These are phyloP conservation scores for Halyomorpha halys DNA, from an alignment of 1,140 invertebrate genomes.

Conservation along the genomic window DNA sequence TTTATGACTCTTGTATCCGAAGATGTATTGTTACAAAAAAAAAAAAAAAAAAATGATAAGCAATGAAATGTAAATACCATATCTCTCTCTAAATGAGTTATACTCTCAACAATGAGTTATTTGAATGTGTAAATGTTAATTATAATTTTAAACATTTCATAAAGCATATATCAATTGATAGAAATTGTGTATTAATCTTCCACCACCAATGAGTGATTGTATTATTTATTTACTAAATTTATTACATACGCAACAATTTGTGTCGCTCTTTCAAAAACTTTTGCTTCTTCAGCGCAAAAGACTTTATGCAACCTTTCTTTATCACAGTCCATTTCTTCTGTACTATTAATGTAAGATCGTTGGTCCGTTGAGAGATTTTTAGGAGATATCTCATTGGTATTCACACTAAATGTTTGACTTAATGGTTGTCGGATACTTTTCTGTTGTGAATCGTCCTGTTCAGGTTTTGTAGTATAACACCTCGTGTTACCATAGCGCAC, in stretches of 20 bases:
- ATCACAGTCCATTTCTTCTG: slow-evolving; percentile 41
- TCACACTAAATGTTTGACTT: background rate
- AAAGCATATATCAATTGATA: background rate
- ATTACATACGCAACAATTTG: slow-evolving; percentile 73
- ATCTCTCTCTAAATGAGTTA: too few relatives aligned
- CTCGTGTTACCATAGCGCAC: slow-evolving; percentile 21
- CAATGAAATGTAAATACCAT: too few relatives aligned
- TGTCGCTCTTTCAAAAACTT: slow-evolving; percentile 68
- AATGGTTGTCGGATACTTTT: background rate
- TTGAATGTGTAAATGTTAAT: background rate
- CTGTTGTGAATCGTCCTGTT: slow-evolving; percentile 13
- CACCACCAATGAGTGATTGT: slow-evolving; percentile 25
- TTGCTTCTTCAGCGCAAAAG: slow-evolving; percentile 51
- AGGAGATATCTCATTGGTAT: slow-evolving; percentile 25
- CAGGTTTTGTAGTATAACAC: slow-evolving; percentile 15
- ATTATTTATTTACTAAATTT: slow-evolving; percentile 10
- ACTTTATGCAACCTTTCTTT: slow-evolving; percentile 34
- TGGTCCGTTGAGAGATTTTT: slow-evolving; percentile 33
- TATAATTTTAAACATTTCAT: background rate
- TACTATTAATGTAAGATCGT: slow-evolving; percentile 1
- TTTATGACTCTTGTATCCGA: too few relatives aligned
- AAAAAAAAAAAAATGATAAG: too few relatives aligned
- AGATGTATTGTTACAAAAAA: too few relatives aligned
- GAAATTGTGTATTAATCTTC: slow-evolving; percentile 1
- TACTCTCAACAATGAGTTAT: background rate